Base-by-base conservation (phyloP, 2,888 invertebrate genomes). In the Cancer borealis region DNA sequence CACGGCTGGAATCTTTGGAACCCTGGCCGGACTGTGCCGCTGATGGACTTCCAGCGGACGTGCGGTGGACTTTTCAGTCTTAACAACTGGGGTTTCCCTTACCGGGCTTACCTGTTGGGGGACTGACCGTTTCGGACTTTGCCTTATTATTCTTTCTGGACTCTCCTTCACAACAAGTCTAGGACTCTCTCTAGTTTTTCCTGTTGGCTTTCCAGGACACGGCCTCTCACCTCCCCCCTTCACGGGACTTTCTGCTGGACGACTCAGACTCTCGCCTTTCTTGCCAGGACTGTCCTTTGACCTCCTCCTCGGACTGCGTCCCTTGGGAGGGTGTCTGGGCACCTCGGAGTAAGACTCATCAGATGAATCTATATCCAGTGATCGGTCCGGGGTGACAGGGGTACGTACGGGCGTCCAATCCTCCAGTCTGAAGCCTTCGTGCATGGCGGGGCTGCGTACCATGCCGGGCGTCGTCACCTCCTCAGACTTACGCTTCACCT, bases 401-500 rank as follows among this genome's bases (percentile, higher is more conserved):
- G 96, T 96, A 79, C 96, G 92, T 12, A 96, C 95, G 3, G 96
- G 95, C 0, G 96, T 96, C 96, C 96, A 96, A 88, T 96, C 96
- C 92, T 96, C 96, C 79, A 96, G 95, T 45, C 96, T 96, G 95
- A 96, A 96, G 12, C 96, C 96, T 93, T 96, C 96, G 93, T 96
- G 96, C 96, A 96, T 96, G 8, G 96, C 96, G 4, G 97, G 96
- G 95, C 96, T 96, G 87, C 96, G 96, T 26, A 96, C 96, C 96
- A 96, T 96, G 3, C 96, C 96, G 5, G 96, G 96, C 14, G 96
- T 96, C 92, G 96, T 94, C 92, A 96, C 90, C 96, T 95, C 94
- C 12, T 91, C 93, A 26, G 95, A 87, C 79, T 95, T 94, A n/a
- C 95, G 87, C 87, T 95, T 94, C 12, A 79, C 17, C 92, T 95